phyloP scores from a whole-genome alignment of 2,888 invertebrate genomes.

The Melieria crassipennis region DNA sequence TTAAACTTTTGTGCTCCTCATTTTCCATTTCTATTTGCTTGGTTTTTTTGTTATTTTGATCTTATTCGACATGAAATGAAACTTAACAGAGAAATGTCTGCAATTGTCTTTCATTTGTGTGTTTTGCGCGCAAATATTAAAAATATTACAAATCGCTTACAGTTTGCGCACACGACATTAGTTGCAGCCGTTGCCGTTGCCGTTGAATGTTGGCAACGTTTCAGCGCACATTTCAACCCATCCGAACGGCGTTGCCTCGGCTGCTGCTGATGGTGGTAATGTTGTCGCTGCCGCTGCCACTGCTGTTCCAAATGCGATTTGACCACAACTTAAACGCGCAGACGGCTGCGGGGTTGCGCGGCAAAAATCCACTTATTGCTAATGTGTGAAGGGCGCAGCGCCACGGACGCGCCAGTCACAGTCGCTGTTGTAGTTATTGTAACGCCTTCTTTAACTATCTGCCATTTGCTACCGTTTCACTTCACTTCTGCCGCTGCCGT shows the following conservation, averaged over 20 bases:
- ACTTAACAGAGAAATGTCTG: constrained; percentile 10
- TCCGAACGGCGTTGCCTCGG: not conserved
- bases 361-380: constrained; percentile 49
- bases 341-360: not conserved
- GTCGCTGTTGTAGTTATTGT: constrained; percentile 11
- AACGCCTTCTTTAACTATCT: not conserved
- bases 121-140: constrained; percentile 56
- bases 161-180: constrained; percentile 42
- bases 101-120: constrained; percentile 54
- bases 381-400: constrained; percentile 46
- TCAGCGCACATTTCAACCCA: too few relatives aligned
- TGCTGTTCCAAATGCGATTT: constrained; percentile 20
- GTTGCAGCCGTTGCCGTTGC: constrained; percentile 53
- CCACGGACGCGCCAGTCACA: constrained; percentile 7
- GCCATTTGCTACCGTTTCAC: not conserved
- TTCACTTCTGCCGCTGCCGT: not conserved
- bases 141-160: constrained; percentile 57
- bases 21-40: too few relatives aligned
- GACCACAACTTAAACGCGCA: constrained; percentile 23
- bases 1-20: too few relatives aligned
- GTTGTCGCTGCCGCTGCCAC: not conserved
- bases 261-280: not conserved
- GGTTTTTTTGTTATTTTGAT: not conserved
- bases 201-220: too few relatives aligned
- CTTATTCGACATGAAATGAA: not conserved